Conservation (phyloP, 2,888 invertebrate genomes). For the Arctia plantaginis region DNA sequence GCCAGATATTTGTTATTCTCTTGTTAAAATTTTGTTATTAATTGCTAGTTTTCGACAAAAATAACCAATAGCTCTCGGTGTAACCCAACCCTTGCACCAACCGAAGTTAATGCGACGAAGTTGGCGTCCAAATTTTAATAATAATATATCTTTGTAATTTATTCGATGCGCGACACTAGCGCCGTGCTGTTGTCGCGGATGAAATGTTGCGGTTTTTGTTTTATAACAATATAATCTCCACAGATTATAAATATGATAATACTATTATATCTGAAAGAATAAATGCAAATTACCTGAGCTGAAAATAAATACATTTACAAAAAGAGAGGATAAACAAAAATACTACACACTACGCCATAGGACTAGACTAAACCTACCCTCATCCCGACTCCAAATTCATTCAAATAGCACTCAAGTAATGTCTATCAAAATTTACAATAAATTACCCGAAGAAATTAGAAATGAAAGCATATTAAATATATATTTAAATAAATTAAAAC, state of each 20-base stretch:
- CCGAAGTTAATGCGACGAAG: slow-evolving; percentile 78
- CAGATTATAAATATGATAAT: slow-evolving; percentile 27
- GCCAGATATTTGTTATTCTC: no score
- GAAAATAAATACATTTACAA: no score
- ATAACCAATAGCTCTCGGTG: slow-evolving; percentile 47
- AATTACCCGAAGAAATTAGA: no score
- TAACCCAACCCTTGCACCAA: slow-evolving; percentile 55
- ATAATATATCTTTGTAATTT: slow-evolving; percentile 86
- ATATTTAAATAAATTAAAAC: no score
- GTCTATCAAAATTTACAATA: no score
- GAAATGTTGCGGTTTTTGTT: slow-evolving; percentile 34
- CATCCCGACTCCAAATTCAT: no score
- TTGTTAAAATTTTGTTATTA: not conserved
- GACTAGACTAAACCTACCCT: no score
- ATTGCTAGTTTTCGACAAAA: not conserved
- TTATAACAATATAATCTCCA: slow-evolving; percentile 34
- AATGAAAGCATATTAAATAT: no score
- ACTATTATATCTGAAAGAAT: slow-evolving; percentile 1
- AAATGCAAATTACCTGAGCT: slow-evolving; percentile 5
- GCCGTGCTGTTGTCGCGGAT: slow-evolving; percentile 60
- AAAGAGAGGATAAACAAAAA: no score
- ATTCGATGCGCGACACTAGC: slow-evolving; percentile 74
- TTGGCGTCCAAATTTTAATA: slow-evolving; percentile 84
- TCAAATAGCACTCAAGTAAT: no score
- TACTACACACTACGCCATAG: no score